Evolutionary conservation across 1,140 invertebrate genomes (phyloP).

Genomic region (Dendroctonus ponderosae): DNA sequence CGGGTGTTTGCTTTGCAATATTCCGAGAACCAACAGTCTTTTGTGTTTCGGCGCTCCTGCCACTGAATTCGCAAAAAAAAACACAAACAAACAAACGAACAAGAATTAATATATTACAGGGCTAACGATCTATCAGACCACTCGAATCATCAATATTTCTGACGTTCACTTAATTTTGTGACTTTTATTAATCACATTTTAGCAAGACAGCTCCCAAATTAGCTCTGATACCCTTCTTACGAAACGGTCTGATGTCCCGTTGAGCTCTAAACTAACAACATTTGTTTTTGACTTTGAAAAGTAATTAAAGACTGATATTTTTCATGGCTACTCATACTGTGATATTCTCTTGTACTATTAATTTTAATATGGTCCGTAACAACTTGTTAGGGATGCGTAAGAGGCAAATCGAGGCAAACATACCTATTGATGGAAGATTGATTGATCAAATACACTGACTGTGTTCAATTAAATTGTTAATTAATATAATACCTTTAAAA

Average conservation of each 20-base stretch:
- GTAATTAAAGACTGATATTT: slow-evolving; percentile 26
- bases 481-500: no score
- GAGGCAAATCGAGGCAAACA: no score
- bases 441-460: background rate
- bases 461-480: no score
- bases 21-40: no score
- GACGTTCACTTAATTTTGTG: slow-evolving; percentile 31
- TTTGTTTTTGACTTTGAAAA: slow-evolving; percentile 38
- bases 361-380: slow-evolving; percentile 41
- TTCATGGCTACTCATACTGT: slow-evolving; percentile 45
- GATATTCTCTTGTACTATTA: slow-evolving; percentile 42
- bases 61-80: background rate
- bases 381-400: slow-evolving; percentile 10
- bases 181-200: slow-evolving; percentile 45
- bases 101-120: slow-evolving; percentile 27
- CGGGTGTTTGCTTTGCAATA: no score
- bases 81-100: slow-evolving; percentile 13
- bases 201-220: slow-evolving; percentile 44
- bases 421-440: background rate
- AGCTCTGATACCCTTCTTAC: slow-evolving; percentile 39
- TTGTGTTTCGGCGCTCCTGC: no score
- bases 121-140: slow-evolving; percentile 23
- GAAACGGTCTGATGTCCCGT: slow-evolving; percentile 39
- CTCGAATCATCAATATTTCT: slow-evolving; percentile 22
- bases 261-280: slow-evolving; percentile 44